Evolutionary conservation across 2,113 vertebrate genomes (phyloP).

Genomic region (Crypturellus undulatus): DNA sequence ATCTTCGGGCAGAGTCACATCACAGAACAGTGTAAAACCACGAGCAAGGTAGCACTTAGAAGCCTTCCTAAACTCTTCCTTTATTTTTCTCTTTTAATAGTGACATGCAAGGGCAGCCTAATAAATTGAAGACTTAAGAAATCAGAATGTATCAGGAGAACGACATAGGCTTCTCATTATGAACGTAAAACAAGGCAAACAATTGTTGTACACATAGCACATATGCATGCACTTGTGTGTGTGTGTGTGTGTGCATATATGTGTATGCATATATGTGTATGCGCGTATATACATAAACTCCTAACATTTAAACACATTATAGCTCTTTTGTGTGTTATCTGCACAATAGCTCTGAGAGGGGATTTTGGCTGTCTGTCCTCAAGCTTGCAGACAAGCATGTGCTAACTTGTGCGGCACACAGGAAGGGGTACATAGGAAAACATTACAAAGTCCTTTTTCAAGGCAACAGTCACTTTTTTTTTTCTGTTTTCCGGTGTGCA

Average conservation of each 20-base stretch:
- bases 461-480: neutral
- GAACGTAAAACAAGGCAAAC: neutral
- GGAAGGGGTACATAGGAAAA: neutral
- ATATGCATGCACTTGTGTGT: neutral
- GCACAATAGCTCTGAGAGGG: neutral
- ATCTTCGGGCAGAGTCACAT: neutral
- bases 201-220: fast-evolving
- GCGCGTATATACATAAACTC: neutral
- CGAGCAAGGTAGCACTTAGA: neutral
- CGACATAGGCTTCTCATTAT: neutral
- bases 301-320: neutral
- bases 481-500: neutral
- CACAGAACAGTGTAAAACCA: neutral
- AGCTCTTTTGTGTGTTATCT: neutral
- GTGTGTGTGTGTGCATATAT: neutral
- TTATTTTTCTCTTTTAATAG: neutral
- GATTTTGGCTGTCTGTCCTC: neutral
- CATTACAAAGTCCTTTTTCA: neutral
- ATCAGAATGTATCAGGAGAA: neutral
- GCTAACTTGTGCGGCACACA: neutral
- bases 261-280: neutral
- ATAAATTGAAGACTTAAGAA: neutral
- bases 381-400: neutral
- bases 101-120: neutral
- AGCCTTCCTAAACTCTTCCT: neutral